phyloP scores from a whole-genome alignment of 1,140 invertebrate species.

The Zaprionus ghesquierei region DNA sequence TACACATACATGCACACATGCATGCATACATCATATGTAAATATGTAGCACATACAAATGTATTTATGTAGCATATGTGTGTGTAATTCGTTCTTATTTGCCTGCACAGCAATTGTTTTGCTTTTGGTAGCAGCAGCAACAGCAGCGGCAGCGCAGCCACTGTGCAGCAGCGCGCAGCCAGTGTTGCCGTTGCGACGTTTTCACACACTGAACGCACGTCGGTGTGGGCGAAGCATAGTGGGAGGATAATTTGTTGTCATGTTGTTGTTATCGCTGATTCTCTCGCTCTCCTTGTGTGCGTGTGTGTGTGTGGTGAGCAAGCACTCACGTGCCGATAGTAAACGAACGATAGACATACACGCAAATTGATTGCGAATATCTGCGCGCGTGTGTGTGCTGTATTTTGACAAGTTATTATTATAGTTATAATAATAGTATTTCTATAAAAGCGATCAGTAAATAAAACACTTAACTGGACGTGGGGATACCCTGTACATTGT shows the following conservation, averaged over 20 bases:
- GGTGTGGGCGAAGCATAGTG: neutral
- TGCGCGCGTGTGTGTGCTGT: neutral
- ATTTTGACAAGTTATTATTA: constrained; percentile 7
- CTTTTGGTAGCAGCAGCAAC: constrained; percentile 31
- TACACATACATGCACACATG: neutral
- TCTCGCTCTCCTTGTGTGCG: neutral
- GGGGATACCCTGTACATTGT: neutral
- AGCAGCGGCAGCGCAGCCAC: constrained; percentile 15
- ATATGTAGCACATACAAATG: neutral
- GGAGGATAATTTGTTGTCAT: constrained; percentile 35
- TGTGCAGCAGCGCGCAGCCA: constrained; percentile 13
- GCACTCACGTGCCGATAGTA: constrained; percentile 48
- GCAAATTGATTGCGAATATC: neutral
- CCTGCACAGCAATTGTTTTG: constrained; percentile 40
- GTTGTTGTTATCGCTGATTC: constrained; percentile 38
- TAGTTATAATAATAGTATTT: neutral
- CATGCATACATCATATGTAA: neutral
- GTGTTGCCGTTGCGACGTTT: constrained; percentile 46
- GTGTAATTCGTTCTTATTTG: constrained; percentile 49
- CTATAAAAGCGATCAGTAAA: neutral
- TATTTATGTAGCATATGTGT: constrained; percentile 7
- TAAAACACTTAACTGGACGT: neutral
- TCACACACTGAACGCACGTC: constrained; percentile 5
- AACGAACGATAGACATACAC: neutral
- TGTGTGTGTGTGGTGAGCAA: constrained; percentile 44